phyloP scores from a whole-genome alignment of 2,888 invertebrate species.

The Epinotia nisella region DNA sequence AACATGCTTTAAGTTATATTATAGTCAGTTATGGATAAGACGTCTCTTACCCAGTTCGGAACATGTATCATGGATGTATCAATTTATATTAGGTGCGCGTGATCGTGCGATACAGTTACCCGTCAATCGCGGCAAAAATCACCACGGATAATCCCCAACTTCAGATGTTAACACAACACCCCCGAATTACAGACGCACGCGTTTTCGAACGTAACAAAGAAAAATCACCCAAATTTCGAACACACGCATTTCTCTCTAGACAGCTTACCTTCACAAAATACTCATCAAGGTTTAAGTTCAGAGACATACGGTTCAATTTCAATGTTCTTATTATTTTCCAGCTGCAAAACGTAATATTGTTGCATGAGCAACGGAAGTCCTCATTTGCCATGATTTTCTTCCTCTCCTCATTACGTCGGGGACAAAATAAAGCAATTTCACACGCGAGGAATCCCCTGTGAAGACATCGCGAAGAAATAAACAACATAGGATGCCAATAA shows the following conservation, averaged over 20 bases:
- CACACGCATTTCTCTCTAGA: constrained; percentile 46
- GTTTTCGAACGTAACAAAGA: constrained; percentile 58
- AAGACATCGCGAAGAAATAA: constrained; percentile 44
- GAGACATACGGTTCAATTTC: background rate
- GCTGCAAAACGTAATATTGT: constrained; percentile 18
- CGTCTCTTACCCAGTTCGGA: background rate
- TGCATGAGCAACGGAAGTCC: constrained; percentile 51
- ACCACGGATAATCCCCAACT: constrained; percentile 35
- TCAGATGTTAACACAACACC: constrained; percentile 46
- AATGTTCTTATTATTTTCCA: background rate
- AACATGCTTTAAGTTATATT: too few relatives aligned
- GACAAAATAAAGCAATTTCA: constrained; percentile 64
- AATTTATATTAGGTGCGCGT: background rate
- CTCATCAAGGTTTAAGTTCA: background rate
- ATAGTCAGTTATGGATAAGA: background rate
- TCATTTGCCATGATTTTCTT: constrained; percentile 64
- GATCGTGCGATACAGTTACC: constrained; percentile 10
- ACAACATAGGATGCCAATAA: constrained; percentile 38
- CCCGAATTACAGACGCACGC: constrained; percentile 51
- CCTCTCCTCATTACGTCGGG: constrained; percentile 58
- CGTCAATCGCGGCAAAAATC: constrained; percentile 27
- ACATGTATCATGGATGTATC: background rate
- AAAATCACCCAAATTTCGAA: constrained; percentile 58
- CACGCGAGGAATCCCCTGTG: constrained; percentile 48
- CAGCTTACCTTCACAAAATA: background rate